Percentiles rank a stretch among this genome's conserved stretches.
These are phyloP conservation scores for Scyliorhinus canicula DNA, from an alignment of 2,797 vertebrate species.

Conservation along the genomic window DNA sequence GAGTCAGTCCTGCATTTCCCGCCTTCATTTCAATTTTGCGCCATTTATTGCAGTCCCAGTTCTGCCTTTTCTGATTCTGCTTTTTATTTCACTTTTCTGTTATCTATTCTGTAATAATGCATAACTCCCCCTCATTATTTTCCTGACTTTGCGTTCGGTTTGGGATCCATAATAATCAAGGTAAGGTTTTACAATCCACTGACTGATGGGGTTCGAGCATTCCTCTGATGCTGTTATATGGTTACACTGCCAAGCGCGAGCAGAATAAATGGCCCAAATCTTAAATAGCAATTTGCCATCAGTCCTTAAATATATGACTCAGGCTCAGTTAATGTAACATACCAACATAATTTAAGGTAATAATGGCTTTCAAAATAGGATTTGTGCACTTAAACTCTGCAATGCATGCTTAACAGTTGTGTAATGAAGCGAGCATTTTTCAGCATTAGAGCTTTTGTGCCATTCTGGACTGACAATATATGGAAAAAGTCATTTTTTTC, in stretches of 20 bases:
- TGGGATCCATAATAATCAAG: not conserved
- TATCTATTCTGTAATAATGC: not conserved
- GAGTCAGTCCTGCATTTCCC: too few relatives aligned
- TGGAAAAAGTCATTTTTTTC: not conserved
- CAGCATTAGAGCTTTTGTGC: not conserved
- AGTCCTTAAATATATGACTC: not conserved
- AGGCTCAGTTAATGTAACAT: not conserved
- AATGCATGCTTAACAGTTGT: not conserved
- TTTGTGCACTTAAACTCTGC: not conserved
- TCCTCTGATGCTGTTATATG: not conserved
- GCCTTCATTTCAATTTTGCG: not conserved
- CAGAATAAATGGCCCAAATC: slow-evolving; percentile 16
- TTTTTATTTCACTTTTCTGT: not conserved
- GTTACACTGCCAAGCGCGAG: not conserved
- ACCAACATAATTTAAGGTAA: slow-evolving; percentile 4
- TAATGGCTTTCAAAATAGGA: not conserved
- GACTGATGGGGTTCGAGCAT: not conserved
- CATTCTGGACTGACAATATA: not conserved
- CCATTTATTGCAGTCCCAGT: not conserved
- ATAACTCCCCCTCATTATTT: not conserved
- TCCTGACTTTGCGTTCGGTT: not conserved
- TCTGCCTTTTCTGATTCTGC: not conserved
- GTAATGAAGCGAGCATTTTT: slow-evolving; percentile 6
- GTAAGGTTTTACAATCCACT: not conserved
- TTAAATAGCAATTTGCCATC: not conserved